Evolutionary conservation across 1,140 invertebrate genomes (phyloP), one percentile per base, ranked within the genome.

Genomic region (Cecropterus lyciades): DNA sequence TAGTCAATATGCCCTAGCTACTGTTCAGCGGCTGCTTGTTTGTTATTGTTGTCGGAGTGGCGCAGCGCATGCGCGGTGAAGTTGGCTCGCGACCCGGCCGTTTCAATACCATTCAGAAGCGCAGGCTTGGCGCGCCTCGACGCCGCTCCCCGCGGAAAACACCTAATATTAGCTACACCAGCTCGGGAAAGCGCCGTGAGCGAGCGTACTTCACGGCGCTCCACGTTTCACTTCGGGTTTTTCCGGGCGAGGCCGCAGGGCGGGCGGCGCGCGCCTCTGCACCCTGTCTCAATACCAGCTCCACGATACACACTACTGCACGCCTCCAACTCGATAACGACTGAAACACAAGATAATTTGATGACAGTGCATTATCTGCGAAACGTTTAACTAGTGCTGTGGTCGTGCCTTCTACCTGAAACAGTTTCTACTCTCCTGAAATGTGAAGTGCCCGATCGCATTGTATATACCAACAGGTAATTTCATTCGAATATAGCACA

Each of bases 201-300:
- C 59, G 57, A 49, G 64, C 72, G 55, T 48, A 65, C 55, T 66
- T 65, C 69, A 51, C 68, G 64, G 52, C 11, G 30, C 17, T 60
- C 27, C 43, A 49, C 57, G 57, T 33, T 60, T 30, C 33, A 37
- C 57, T 49, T 69, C 72, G 75, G 75, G 77, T 73, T 83, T 80
- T 79, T 77, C 77, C 82, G 78, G 69, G 65, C 67, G 65, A 77
- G 77, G 55, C 64, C 72, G 72, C 55, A 82, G 82, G 85, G 83
- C 84, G 86, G 84, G 84, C 86, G 86, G 86, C 84, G 86, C 84
- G 83, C 84, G 86, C 84, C 78, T 66, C 48, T 60, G 33, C 59
- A 70, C 74, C 81, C 79, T 66, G 65, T 64, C n/a, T 67, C 77
- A 80, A 75, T 78, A 75, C 69, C 69, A 74, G 62, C 67, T 52